These are phyloP conservation scores for Lapara coniferarum DNA, from an alignment of 2,888 invertebrate genomes.

Conservation along the genomic window DNA sequence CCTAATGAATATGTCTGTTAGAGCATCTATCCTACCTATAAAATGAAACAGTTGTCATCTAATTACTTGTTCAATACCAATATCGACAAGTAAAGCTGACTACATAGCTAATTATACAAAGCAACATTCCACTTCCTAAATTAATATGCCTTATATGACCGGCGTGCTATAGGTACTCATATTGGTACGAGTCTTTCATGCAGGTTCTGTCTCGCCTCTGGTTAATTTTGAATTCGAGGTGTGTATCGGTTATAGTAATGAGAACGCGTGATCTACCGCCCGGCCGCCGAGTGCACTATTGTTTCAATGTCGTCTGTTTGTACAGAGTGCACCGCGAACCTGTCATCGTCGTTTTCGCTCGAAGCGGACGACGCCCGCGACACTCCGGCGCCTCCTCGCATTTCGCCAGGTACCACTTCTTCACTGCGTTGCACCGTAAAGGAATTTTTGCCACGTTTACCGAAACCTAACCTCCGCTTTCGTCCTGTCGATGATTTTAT, in stretches of 20 bases:
- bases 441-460: slow-evolving; percentile 97
- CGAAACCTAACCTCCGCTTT: slow-evolving; percentile 97
- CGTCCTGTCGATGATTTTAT: slow-evolving; percentile 87
- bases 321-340: slow-evolving; percentile 79
- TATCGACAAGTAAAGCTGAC: slow-evolving; percentile 21
- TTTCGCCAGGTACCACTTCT: slow-evolving; percentile 96
- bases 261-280: slow-evolving; percentile 65
- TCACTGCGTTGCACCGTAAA: slow-evolving; percentile 99
- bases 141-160: slow-evolving; percentile 35
- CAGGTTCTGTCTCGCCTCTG: slow-evolving; percentile 37
- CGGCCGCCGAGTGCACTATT: slow-evolving; percentile 69
- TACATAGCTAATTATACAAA: slow-evolving; percentile 44
- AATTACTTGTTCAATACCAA: neutral
- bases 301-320: slow-evolving; percentile 67
- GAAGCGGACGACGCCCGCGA: slow-evolving; percentile 96
- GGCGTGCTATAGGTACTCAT: neutral
- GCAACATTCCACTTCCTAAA: slow-evolving; percentile 70
- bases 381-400: slow-evolving; percentile 83
- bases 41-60: neutral
- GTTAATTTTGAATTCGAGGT: neutral
- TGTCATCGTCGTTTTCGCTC: slow-evolving; percentile 96
- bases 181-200: neutral
- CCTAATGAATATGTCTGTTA: neutral
- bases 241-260: neutral
- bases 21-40: neutral